These are phyloP conservation scores for Operophtera brumata DNA, from an alignment of 2,888 invertebrate species.

Conservation along the genomic window DNA sequence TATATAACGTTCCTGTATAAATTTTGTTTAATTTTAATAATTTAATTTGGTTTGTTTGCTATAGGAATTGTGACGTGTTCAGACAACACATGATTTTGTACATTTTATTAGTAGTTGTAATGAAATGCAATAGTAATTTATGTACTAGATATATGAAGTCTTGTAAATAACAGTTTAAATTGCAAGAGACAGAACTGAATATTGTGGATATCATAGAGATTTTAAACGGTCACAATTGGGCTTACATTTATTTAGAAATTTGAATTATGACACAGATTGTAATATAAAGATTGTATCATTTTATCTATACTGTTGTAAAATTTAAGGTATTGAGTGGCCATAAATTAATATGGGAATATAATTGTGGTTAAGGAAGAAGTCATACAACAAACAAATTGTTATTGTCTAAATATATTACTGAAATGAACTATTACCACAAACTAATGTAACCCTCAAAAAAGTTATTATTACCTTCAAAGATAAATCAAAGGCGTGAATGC, in stretches of 20 bases:
- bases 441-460: no score
- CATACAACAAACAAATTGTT: not conserved
- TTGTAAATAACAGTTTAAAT: conserved; percentile 72
- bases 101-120: conserved; percentile 72
- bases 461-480: no score
- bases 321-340: conserved; percentile 76
- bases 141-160: conserved; percentile 70
- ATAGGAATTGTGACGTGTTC: conserved; percentile 78
- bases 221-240: conserved; percentile 56
- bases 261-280: conserved; percentile 45
- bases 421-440: not conserved
- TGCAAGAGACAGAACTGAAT: conserved; percentile 47
- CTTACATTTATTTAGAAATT: conserved; percentile 33
- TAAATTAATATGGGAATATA: conserved; percentile 56
- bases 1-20: conserved; percentile 78
- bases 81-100: conserved; percentile 65
- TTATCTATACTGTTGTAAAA: conserved; percentile 65
- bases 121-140: conserved; percentile 80
- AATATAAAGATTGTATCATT: conserved; percentile 58
- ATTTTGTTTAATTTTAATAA: conserved; percentile 49
- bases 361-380: conserved; percentile 45
- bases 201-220: conserved; percentile 47
- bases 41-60: conserved; percentile 47
- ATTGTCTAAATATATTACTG: not conserved
- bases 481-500: no score